phyloP scores from a whole-genome alignment of 2,797 vertebrate genomes.

The Enteromius mattozi region DNA sequence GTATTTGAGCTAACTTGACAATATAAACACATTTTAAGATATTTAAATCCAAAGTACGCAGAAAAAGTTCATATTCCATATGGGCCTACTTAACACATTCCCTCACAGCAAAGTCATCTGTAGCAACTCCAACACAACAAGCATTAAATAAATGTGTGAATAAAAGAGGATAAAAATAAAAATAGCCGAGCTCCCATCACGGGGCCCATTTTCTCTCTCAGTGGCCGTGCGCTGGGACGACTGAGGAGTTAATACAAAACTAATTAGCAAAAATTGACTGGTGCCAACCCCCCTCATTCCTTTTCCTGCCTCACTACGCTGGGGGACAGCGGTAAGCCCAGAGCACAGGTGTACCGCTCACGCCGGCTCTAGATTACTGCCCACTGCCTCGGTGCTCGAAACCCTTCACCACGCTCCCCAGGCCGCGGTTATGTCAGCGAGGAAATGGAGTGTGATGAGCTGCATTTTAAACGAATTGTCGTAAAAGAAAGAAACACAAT shows the following conservation, averaged over 20 bases:
- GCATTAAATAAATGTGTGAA: conserved; percentile 40
- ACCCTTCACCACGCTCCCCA: conserved; percentile 1
- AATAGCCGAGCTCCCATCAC: conserved; percentile 37
- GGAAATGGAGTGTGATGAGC: conserved; percentile 22
- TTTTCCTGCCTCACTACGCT: conserved; percentile 43
- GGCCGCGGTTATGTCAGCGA: conserved; percentile 6
- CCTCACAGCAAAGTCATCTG: conserved; percentile 1
- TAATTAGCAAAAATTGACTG: conserved; percentile 63
- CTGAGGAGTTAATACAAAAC: conserved; percentile 65
- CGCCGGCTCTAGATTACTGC: conserved; percentile 51
- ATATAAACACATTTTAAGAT: neutral
- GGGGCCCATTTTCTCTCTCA: conserved; percentile 54
- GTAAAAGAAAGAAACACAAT: neutral
- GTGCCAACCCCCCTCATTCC: conserved; percentile 54
- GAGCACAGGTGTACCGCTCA: conserved; percentile 52
- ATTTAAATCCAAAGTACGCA: neutral
- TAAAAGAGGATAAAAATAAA: conserved; percentile 45
- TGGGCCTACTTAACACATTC: conserved; percentile 26
- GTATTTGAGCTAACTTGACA: neutral
- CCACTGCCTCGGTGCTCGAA: conserved; percentile 47
- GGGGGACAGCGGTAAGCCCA: conserved; percentile 47
- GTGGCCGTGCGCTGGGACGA: conserved; percentile 52
- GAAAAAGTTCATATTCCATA: conserved; percentile 2
- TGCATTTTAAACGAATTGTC: neutral
- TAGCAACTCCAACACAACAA: conserved; percentile 29